Base-by-base conservation (phyloP, 1,140 invertebrate species). In the Drosophila lacertosa region DNA sequence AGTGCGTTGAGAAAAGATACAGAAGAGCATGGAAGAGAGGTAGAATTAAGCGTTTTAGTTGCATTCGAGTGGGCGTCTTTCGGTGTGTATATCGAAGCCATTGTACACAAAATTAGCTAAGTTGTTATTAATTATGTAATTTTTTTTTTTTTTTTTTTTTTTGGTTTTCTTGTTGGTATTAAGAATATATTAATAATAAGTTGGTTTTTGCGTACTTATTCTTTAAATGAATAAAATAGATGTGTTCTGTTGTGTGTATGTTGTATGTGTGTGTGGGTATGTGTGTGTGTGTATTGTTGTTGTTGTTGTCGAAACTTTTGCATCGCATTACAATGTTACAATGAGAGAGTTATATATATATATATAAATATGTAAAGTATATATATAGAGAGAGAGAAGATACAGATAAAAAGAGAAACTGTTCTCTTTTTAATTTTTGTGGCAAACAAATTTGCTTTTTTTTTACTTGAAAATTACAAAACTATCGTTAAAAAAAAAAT, bases 81-180 rank as follows among this genome's bases (percentile, higher is more conserved):
- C 33, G 15, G 29, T 55, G 67, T 88, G 60, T 88, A 78, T 88
- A 82, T 86, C 75, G 77, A 88, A 86, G 82, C 82, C 81, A 86
- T 86, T 88, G 74, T 88, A 88, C 82, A 88, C 82, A 88, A 88
- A 88, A 82, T 88, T 88, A 88, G 82, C 82, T 88, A 88, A 82
- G 48, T 88, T 88, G 63, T 88, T 88, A 88, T 82, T 86, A 71
- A 74, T 80, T 64, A 79, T 84, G 59, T 70, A 5, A 29, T 35
- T 29, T 48, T 11, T 45, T 64, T 59, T 65, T 59, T 50, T 29
- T 74, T 67, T 69, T 63, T 54, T 53, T 69, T 66, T 78, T 76
- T 80, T 29, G 24, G 13, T 26, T 79, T 54, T 58, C 45, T 70
- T 64, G 44, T 71, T 57, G 35, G 53, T 72, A 55, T 78, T 83